Percentiles rank a stretch among this genome's conserved stretches.
These are phyloP conservation scores for Agrochola lychnidis DNA, from an alignment of 2,888 invertebrate genomes.

Conservation along the genomic window DNA sequence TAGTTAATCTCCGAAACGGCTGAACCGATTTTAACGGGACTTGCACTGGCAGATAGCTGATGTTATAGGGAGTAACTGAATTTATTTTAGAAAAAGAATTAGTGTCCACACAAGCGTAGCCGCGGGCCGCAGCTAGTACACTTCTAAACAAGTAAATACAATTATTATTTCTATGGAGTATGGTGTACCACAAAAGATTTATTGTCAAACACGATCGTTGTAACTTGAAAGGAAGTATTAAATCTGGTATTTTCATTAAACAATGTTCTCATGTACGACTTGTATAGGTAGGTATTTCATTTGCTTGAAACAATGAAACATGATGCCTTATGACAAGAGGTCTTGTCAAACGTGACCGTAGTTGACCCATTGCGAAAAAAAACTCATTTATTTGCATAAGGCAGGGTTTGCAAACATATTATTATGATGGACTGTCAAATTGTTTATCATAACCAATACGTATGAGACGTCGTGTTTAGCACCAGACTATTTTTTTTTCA, in stretches of 20 bases:
- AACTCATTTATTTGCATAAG: constrained; percentile 42
- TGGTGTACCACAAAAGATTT: constrained; percentile 13
- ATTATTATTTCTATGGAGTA: constrained; percentile 4
- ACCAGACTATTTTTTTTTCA: too few species aligned
- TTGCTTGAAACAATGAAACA: constrained; percentile 47
- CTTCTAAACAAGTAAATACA: constrained; percentile 14
- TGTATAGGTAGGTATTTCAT: not conserved
- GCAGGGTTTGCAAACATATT: constrained; percentile 41
- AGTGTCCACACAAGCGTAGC: too few species aligned
- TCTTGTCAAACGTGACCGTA: constrained; percentile 57
- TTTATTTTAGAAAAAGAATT: too few species aligned
- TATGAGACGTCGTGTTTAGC: too few species aligned
- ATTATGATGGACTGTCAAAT: not conserved
- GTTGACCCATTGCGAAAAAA: constrained; percentile 49
- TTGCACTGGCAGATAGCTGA: too few species aligned
- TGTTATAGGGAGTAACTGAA: too few species aligned
- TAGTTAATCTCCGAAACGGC: too few species aligned
- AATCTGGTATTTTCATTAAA: constrained; percentile 28
- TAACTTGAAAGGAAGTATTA: constrained; percentile 19
- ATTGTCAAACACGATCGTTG: constrained; percentile 31
- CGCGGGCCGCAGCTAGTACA: too few species aligned
- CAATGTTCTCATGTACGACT: constrained; percentile 11
- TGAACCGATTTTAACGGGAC: too few species aligned
- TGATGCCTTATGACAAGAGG: constrained; percentile 29
- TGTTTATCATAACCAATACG: not conserved